A percentile compares a stretch with the other conserved stretches of the same genome.
These are phyloP conservation scores for Clostera curtula DNA, from an alignment of 2,888 invertebrate species.

Conservation along the genomic window DNA sequence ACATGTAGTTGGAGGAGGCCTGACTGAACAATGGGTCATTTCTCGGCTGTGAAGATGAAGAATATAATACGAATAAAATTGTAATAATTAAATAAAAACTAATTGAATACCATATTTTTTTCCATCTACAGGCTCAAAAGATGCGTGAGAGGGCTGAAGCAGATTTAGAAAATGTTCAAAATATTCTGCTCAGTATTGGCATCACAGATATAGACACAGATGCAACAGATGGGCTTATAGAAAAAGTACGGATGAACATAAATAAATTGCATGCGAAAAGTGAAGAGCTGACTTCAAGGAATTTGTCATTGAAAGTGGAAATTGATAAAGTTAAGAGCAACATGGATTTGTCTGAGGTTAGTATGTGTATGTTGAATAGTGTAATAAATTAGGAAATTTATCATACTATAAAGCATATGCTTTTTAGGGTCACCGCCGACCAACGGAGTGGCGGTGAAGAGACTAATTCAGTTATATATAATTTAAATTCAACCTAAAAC, in stretches of 20 bases:
- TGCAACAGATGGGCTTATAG: constrained; percentile 35
- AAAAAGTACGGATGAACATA: constrained; percentile 52
- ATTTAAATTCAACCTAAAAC: too few species aligned
- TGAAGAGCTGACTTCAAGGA: constrained; percentile 57
- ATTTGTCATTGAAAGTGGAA: constrained; percentile 50
- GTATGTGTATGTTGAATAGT: too few species aligned
- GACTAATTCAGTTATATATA: too few species aligned
- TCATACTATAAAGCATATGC: constrained; percentile 1
- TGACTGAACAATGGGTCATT: too few species aligned
- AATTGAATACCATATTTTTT: background rate
- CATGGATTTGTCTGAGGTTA: constrained; percentile 38
- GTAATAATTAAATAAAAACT: too few species aligned
- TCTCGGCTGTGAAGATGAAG: too few species aligned
- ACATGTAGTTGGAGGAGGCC: too few species aligned
- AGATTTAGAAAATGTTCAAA: constrained; percentile 59
- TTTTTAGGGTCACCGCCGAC: too few species aligned
- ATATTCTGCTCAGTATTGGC: constrained; percentile 50
- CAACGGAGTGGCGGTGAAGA: too few species aligned
- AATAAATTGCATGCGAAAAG: constrained; percentile 44
- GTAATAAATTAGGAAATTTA: background rate
- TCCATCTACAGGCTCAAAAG: constrained; percentile 51
- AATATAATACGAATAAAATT: too few species aligned
- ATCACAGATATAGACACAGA: constrained; percentile 37
- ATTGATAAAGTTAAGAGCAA: constrained; percentile 48
- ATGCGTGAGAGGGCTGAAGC: constrained; percentile 59